Percentiles rank a stretch among this genome's conserved stretches.
phyloP scores from a whole-genome alignment of 2,888 invertebrate genomes.

The Drosophila melanosoma region DNA sequence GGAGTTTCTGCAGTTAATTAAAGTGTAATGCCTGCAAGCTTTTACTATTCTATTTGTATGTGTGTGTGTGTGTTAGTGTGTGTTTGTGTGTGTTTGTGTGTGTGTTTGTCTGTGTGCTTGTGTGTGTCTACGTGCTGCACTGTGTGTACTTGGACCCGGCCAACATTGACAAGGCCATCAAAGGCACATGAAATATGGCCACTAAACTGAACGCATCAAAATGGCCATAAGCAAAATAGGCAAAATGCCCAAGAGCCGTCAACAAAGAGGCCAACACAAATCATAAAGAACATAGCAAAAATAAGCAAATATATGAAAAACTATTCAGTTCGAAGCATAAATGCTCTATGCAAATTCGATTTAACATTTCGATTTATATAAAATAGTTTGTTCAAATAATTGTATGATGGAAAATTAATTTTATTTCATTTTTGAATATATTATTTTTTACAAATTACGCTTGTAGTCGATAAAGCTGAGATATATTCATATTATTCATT shows the following conservation, averaged over 20 bases:
- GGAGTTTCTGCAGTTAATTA: conserved; percentile 58
- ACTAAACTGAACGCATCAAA: conserved; percentile 47
- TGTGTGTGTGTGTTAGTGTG: not conserved
- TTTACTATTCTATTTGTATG: not conserved
- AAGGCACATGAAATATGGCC: conserved; percentile 61
- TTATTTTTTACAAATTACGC: not conserved
- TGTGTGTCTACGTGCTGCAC: not conserved
- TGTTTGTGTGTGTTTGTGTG: not conserved
- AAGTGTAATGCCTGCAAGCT: conserved; percentile 48
- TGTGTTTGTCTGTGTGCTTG: not conserved
- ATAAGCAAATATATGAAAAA: not conserved
- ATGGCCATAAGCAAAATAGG: conserved; percentile 50
- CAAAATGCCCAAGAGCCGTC: conserved; percentile 51
- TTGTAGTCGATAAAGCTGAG: not conserved
- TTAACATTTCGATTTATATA: not conserved
- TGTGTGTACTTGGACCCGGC: conserved; percentile 4
- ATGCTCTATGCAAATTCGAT: conserved; percentile 3
- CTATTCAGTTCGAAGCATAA: not conserved
- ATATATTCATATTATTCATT: not conserved
- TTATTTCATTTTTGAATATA: not conserved
- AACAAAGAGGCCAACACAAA: conserved; percentile 53
- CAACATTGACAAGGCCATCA: conserved; percentile 63
- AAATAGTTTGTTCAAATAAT: not conserved
- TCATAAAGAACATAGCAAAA: conserved; percentile 29
- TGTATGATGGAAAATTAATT: not conserved